Conservation (phyloP, 2,888 invertebrate genomes). For the Baronia brevicornis region DNA sequence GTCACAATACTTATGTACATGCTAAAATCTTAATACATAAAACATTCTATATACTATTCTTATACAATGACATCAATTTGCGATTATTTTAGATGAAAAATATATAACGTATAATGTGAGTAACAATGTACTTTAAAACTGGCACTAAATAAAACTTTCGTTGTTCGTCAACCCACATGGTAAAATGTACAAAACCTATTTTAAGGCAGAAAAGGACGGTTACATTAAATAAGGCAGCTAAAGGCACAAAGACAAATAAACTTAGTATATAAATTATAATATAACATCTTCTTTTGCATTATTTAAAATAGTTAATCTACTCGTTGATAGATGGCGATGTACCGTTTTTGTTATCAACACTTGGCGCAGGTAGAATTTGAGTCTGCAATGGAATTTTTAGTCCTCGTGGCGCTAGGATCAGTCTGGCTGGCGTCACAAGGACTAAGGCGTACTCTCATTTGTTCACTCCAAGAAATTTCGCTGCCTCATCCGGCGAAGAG, state of each 20-base stretch:
- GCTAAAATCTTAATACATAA: slow-evolving; percentile 12
- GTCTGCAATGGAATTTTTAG: slow-evolving; percentile 46
- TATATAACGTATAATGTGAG: no score
- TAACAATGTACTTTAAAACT: slow-evolving; percentile 53
- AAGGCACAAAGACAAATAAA: slow-evolving; percentile 40
- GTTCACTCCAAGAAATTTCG: slow-evolving; percentile 89
- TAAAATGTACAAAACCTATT: slow-evolving; percentile 28
- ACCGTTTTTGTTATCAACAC: slow-evolving; percentile 25
- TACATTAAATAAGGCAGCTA: slow-evolving; percentile 56
- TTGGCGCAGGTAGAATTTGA: slow-evolving; percentile 28
- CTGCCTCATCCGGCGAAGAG: slow-evolving; percentile 88
- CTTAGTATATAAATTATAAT: no score
- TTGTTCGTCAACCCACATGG: slow-evolving; percentile 53
- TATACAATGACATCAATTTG: slow-evolving; percentile 8
- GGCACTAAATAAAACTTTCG: slow-evolving; percentile 60
- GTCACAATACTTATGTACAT: neutral
- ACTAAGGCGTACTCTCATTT: slow-evolving; percentile 77
- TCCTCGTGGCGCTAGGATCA: slow-evolving; percentile 65
- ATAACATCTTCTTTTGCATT: no score
- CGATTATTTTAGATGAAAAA: slow-evolving; percentile 22
- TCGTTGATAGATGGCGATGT: slow-evolving; percentile 51
- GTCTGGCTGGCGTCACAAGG: slow-evolving; percentile 65
- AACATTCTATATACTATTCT: slow-evolving; percentile 8
- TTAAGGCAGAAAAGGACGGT: slow-evolving; percentile 66
- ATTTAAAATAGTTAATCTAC: slow-evolving; percentile 25